phyloP scores from a whole-genome alignment of 2,113 vertebrate species.

The Periophthalmodon schlosseri region DNA sequence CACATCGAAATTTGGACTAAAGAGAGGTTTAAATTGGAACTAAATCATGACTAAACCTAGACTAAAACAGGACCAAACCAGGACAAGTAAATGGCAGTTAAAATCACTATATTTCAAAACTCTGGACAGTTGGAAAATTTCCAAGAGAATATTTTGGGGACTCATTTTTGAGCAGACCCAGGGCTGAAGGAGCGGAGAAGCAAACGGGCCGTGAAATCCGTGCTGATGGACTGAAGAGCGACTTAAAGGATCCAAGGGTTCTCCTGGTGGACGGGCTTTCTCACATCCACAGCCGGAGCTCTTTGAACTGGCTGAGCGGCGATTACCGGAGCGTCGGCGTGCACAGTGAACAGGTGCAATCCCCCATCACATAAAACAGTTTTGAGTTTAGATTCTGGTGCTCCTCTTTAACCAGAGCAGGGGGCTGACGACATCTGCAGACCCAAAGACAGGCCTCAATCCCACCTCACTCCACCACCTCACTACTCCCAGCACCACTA shows the following conservation, averaged over 20 bases:
- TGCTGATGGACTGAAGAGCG: conserved; percentile 69
- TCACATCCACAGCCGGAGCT: conserved; percentile 38
- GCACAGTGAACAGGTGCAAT: conserved; percentile 65
- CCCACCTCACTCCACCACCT: conserved; percentile 67
- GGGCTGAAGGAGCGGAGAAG: conserved; percentile 51
- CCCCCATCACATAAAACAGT: conserved; percentile 60
- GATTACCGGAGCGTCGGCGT: conserved; percentile 62
- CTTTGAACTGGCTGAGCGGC: conserved; percentile 71
- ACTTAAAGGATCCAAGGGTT: conserved; percentile 57
- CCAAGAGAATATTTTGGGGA: conserved; percentile 26
- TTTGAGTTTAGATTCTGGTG: conserved; percentile 52
- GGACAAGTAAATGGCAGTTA: not conserved
- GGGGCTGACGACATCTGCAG: conserved; percentile 8
- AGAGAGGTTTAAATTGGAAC: not conserved
- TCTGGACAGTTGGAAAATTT: conserved; percentile 19
- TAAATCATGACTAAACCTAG: not conserved
- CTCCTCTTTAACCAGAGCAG: conserved; percentile 54
- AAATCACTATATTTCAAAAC: conserved; percentile 37
- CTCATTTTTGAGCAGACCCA: conserved; percentile 26
- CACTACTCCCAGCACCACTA: conserved; percentile 50
- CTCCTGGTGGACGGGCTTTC: conserved; percentile 33
- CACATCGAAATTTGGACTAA: too few species aligned
- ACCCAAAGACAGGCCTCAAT: conserved; percentile 7
- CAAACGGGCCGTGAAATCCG: conserved; percentile 67
- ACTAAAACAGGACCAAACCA: not conserved